These are phyloP conservation scores for Oenanthe melanoleuca DNA, from an alignment of 2,113 vertebrate genomes.

Conservation along the genomic window DNA sequence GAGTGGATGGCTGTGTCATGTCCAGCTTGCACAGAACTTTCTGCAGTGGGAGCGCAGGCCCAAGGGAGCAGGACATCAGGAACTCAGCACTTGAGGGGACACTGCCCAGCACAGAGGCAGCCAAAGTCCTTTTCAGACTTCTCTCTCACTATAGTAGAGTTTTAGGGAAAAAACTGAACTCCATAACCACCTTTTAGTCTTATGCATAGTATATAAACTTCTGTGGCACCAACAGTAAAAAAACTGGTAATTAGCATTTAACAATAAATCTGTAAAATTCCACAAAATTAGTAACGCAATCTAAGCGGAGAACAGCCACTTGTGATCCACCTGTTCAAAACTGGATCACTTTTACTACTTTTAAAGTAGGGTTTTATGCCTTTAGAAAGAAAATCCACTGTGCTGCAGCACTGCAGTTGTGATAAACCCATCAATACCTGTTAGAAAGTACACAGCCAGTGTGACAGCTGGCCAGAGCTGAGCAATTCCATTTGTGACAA, in stretches of 20 bases:
- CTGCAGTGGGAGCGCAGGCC: not conserved
- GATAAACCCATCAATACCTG: not conserved
- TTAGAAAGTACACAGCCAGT: not conserved
- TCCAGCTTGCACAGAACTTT: not conserved
- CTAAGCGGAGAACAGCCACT: not conserved
- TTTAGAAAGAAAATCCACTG: not conserved
- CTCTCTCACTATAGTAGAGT: not conserved
- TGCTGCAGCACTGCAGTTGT: not conserved
- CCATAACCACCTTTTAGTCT: not conserved
- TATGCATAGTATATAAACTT: not conserved
- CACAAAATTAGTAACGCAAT: not conserved
- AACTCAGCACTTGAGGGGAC: not conserved
- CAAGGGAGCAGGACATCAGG: accelerated
- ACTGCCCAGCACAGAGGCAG: not conserved
- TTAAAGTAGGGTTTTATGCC: not conserved
- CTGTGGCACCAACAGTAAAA: not conserved
- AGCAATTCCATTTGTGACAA: not conserved
- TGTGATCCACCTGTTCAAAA: not conserved
- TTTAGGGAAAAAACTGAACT: not conserved
- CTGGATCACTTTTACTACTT: not conserved
- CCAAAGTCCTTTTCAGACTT: not conserved
- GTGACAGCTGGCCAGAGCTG: not conserved
- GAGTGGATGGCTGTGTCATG: accelerated
- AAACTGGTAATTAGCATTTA: not conserved
- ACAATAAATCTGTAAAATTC: not conserved